These are phyloP conservation scores for Nesoenas mayeri DNA, from an alignment of 2,113 vertebrate genomes.

Conservation along the genomic window DNA sequence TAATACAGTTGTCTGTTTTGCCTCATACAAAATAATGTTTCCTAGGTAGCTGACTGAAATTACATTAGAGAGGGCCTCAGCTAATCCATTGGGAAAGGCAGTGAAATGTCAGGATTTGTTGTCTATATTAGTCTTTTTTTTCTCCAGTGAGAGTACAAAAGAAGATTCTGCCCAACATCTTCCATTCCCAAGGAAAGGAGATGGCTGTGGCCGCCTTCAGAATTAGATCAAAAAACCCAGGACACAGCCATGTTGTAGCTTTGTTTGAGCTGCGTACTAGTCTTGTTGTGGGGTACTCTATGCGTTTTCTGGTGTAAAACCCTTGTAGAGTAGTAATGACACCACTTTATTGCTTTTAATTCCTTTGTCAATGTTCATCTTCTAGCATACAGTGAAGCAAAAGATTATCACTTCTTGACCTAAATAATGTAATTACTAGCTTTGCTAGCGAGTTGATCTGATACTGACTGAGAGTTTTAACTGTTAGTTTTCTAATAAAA, in stretches of 20 bases:
- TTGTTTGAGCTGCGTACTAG: not conserved
- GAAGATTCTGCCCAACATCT: not conserved
- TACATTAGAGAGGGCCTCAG: not conserved
- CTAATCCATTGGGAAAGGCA: not conserved
- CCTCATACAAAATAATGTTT: not conserved
- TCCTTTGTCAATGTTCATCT: not conserved
- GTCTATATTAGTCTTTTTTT: not conserved
- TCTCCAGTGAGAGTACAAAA: not conserved
- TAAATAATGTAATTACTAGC: not conserved
- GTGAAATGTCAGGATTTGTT: not conserved
- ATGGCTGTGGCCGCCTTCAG: not conserved
- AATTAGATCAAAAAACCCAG: not conserved
- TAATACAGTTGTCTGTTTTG: not conserved
- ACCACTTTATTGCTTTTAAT: not conserved
- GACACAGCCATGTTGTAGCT: not conserved
- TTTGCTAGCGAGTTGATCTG: not conserved
- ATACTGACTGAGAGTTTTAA: not conserved
- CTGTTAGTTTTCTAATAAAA: no score
- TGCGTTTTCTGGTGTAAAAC: not conserved
- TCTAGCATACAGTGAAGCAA: not conserved
- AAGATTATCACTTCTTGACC: not conserved
- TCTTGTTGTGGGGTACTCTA: fast-evolving
- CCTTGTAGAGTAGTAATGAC: not conserved
- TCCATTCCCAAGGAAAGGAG: not conserved
- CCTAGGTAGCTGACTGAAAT: not conserved